phyloP scores from a whole-genome alignment of 1,140 invertebrate genomes.

The Colletes gigas region DNA sequence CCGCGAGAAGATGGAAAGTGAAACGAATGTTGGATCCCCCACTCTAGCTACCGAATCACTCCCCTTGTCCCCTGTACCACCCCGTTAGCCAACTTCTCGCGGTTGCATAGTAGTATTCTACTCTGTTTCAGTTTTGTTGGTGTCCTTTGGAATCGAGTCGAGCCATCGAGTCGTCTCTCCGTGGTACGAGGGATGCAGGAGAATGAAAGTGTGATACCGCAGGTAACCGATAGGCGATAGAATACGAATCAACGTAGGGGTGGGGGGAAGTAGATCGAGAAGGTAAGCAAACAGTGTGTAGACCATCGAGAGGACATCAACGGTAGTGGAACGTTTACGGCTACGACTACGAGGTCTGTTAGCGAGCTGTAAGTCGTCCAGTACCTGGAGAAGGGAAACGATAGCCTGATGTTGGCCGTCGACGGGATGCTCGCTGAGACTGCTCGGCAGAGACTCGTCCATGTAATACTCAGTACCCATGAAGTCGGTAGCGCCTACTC shows the following conservation, averaged over 20 bases:
- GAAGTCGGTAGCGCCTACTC: conserved; percentile 83
- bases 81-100: background rate
- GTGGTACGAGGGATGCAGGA: background rate
- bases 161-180: no score
- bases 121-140: no score
- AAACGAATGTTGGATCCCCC: no score
- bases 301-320: conserved; percentile 26
- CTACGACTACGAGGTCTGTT: conserved; percentile 74
- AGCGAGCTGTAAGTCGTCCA: conserved; percentile 76
- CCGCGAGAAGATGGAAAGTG: no score
- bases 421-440: conserved; percentile 83
- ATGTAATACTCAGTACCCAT: conserved; percentile 92
- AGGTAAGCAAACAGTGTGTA: conserved; percentile 31
- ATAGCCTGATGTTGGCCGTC: conserved; percentile 85
- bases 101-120: no score
- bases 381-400: conserved; percentile 85
- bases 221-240: background rate
- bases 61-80: no score
- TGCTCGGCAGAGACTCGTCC: conserved; percentile 90
- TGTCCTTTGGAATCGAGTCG: no score
- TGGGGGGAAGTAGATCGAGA: background rate
- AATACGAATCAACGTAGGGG: conserved; percentile 6
- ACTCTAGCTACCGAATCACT: no score
- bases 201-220: background rate
- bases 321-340: conserved; percentile 74